Evolutionary conservation across 2,888 invertebrate genomes (phyloP).

Genomic region (Drosophila affinis): DNA sequence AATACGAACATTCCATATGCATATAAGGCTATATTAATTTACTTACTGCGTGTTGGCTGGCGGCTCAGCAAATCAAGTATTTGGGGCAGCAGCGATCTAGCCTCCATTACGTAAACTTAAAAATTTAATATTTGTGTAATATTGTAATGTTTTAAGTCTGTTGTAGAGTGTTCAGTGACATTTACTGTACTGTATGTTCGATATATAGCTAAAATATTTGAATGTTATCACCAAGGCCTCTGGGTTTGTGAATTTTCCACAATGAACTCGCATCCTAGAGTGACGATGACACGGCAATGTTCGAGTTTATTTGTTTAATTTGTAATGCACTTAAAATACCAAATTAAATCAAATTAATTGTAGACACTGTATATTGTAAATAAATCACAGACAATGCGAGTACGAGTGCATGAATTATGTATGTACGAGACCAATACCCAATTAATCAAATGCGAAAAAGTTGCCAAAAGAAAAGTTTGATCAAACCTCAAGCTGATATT

Average conservation of each 20-base stretch:
- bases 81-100: constrained; percentile 42
- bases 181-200: neutral
- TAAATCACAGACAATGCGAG: neutral
- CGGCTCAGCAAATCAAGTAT: constrained; percentile 58
- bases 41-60: constrained; percentile 42
- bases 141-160: neutral
- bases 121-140: neutral
- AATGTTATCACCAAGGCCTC: neutral
- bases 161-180: neutral
- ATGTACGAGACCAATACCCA: constrained; percentile 13
- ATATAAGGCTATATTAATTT: neutral
- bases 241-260: neutral
- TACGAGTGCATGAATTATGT: constrained; percentile 5
- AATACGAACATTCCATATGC: neutral
- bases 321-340: constrained; percentile 2
- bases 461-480: constrained; percentile 6
- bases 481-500: neutral
- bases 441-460: constrained; percentile 22
- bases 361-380: constrained; percentile 1
- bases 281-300: neutral
- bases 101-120: constrained; percentile 34
- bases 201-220: neutral
- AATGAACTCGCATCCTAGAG: constrained; percentile 3
- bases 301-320: neutral
- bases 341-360: constrained; percentile 33